Percentiles rank a stretch among this genome's conserved stretches.
phyloP scores from a whole-genome alignment of 2,113 vertebrate genomes.

The Sturnira hondurensis region DNA sequence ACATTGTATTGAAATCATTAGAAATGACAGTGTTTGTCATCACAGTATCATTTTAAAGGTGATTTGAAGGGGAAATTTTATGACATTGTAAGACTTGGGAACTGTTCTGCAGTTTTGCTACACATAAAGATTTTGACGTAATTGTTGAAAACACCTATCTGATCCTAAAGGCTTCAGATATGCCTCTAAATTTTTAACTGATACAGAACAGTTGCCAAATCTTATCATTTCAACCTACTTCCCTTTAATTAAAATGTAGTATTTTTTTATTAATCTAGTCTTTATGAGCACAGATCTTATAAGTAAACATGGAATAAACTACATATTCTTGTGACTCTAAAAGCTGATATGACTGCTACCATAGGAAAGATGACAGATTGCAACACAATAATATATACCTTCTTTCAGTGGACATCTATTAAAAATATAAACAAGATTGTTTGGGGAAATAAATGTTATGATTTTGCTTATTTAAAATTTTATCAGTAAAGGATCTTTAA shows the following conservation, averaged over 20 bases:
- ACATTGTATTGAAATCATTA: background rate
- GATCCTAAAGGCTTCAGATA: background rate
- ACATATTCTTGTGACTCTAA: slow-evolving; percentile 11
- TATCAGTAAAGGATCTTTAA: slow-evolving; percentile 80
- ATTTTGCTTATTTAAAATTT: slow-evolving; percentile 83
- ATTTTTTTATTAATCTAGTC: background rate
- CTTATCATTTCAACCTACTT: background rate
- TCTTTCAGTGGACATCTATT: slow-evolving; percentile 61
- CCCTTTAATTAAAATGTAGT: background rate
- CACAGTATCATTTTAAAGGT: slow-evolving; percentile 34
- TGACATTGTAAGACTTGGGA: background rate
- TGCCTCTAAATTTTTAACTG: background rate
- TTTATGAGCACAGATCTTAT: background rate
- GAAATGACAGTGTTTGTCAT: slow-evolving; percentile 19
- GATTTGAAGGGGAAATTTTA: background rate
- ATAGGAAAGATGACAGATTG: slow-evolving; percentile 57
- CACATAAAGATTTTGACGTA: background rate
- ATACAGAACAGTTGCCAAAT: background rate
- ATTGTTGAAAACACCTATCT: background rate
- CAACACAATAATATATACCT: slow-evolving; percentile 65
- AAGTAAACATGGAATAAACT: background rate
- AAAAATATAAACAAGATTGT: slow-evolving; percentile 73
- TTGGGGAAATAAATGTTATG: slow-evolving; percentile 78
- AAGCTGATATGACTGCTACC: slow-evolving; percentile 13
- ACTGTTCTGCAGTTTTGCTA: background rate